Percentiles rank a stretch among this genome's conserved stretches.
Evolutionary conservation across 92 coral and sea anemone genomes (phyloP).

Genomic region (Porites evermanni): DNA sequence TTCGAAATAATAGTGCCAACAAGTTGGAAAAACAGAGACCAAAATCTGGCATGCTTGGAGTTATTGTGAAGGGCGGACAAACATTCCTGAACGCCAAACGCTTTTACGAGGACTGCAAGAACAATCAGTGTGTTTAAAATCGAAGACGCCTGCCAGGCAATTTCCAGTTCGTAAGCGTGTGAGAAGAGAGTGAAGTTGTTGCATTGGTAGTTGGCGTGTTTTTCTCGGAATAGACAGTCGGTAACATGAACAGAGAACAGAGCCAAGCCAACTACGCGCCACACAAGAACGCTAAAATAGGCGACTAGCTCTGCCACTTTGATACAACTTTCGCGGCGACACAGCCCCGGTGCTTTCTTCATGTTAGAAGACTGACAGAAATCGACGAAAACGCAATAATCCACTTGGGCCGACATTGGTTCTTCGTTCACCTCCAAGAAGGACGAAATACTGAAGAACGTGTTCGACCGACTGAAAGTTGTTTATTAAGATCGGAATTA

Average conservation of each 20-base stretch:
- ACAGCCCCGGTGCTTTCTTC: neutral
- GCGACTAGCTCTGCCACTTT: neutral
- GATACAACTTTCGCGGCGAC: neutral
- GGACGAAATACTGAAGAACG: neutral
- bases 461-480: neutral
- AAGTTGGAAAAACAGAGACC: slow-evolving; percentile 76
- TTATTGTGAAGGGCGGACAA: slow-evolving; percentile 40
- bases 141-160: slow-evolving; percentile 18
- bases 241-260: slow-evolving; percentile 24
- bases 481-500: too few relatives aligned
- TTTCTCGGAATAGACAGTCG: slow-evolving; percentile 29
- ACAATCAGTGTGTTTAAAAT: slow-evolving; percentile 36
- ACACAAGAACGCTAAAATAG: slow-evolving; percentile 15
- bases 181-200: slow-evolving; percentile 31
- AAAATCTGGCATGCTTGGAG: slow-evolving; percentile 70
- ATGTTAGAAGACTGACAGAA: neutral
- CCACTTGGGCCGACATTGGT: neutral
- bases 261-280: slow-evolving; percentile 20
- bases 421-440: neutral
- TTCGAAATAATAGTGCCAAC: slow-evolving; percentile 34
- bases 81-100: slow-evolving; percentile 42
- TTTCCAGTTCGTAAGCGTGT: slow-evolving; percentile 19
- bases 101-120: slow-evolving; percentile 34
- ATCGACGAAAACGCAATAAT: neutral
- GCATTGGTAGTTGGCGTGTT: slow-evolving; percentile 28